These are phyloP conservation scores for Ptychadena robeensis DNA, from an alignment of 2,797 vertebrate genomes.

Conservation along the genomic window DNA sequence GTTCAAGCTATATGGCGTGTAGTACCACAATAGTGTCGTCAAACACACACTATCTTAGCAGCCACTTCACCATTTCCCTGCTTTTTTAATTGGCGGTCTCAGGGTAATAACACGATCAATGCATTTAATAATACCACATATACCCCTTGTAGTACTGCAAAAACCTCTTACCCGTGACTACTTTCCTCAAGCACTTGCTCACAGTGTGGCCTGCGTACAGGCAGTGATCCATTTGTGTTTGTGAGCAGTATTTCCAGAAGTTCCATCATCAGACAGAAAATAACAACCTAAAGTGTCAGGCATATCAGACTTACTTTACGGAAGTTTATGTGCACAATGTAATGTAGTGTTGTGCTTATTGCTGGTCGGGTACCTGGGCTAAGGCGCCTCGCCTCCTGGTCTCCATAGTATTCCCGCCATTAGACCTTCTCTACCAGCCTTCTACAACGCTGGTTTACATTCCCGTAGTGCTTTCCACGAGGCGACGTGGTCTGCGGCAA, in stretches of 20 bases:
- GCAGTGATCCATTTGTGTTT: slow-evolving; percentile 91
- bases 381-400: slow-evolving; percentile 83
- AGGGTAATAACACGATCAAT: no score
- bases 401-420: slow-evolving; percentile 90
- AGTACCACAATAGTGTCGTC: no score
- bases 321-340: neutral
- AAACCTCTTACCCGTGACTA: slow-evolving; percentile 79
- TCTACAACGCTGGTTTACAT: slow-evolving; percentile 84
- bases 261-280: slow-evolving; percentile 93
- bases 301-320: neutral
- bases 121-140: neutral
- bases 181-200: slow-evolving; percentile 92
- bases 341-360: neutral
- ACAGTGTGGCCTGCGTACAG: slow-evolving; percentile 90
- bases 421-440: slow-evolving; percentile 89
- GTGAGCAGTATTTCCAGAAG: slow-evolving; percentile 91
- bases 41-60: no score
- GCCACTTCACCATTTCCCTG: no score
- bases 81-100: neutral
- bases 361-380: slow-evolving; percentile 79
- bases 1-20: no score
- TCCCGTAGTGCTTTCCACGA: slow-evolving; percentile 80
- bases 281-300: slow-evolving; percentile 82
- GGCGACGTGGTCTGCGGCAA: slow-evolving; percentile 81
- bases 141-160: neutral